Evolutionary conservation across 2,888 invertebrate genomes (phyloP).

Genomic region (Brachyopa scutellaris): DNA sequence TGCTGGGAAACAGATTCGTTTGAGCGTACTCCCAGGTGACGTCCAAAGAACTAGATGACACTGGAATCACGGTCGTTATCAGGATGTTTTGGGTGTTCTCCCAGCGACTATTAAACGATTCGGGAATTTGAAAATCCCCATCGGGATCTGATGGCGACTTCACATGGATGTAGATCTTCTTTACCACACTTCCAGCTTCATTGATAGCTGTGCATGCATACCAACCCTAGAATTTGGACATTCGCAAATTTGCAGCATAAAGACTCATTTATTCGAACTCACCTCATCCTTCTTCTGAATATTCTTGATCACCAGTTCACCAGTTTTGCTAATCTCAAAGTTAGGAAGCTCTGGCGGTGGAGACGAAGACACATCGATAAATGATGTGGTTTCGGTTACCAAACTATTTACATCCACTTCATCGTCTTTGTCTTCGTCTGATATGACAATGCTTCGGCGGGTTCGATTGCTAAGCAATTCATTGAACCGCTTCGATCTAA

Average conservation of each 20-base stretch:
- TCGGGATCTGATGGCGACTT: slow-evolving; percentile 68
- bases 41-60: slow-evolving; percentile 74
- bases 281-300: slow-evolving; percentile 74
- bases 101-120: slow-evolving; percentile 74
- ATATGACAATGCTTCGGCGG: slow-evolving; percentile 62
- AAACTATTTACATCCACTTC: slow-evolving; percentile 63
- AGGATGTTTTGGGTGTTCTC: slow-evolving; percentile 74
- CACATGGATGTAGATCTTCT: slow-evolving; percentile 74
- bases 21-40: slow-evolving; percentile 75
- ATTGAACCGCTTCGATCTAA: slow-evolving; percentile 72
- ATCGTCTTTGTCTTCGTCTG: slow-evolving; percentile 69
- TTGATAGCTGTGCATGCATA: slow-evolving; percentile 76
- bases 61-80: slow-evolving; percentile 74
- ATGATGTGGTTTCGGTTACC: slow-evolving; percentile 64
- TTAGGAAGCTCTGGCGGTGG: slow-evolving; percentile 71
- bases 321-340: slow-evolving; percentile 74
- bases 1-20: slow-evolving; percentile 70
- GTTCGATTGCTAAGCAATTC: slow-evolving; percentile 45
- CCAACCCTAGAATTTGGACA: slow-evolving; percentile 73
- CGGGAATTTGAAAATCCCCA: slow-evolving; percentile 71
- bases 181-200: slow-evolving; percentile 75
- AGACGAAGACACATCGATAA: slow-evolving; percentile 57
- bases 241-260: neutral
- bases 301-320: slow-evolving; percentile 74
- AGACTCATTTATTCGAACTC: neutral